Conservation (phyloP, 2,888 invertebrate species). For the Cetonia aurata region DNA sequence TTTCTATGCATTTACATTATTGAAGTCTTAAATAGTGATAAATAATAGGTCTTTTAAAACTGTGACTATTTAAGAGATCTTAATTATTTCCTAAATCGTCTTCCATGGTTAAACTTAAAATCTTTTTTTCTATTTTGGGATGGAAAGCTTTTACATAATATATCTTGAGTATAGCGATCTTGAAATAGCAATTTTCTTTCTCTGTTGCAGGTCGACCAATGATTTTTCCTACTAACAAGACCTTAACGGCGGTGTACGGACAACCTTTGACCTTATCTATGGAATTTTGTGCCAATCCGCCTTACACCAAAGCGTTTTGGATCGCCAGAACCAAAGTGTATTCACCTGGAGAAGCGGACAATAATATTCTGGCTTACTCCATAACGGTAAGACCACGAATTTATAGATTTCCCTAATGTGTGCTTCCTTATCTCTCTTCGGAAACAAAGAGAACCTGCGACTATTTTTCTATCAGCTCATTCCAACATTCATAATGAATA, state of each 20-base stretch:
- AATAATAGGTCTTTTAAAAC: conserved; percentile 5
- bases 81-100: too few relatives aligned
- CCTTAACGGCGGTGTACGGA: conserved; percentile 77
- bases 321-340: conserved; percentile 71
- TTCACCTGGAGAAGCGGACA: conserved; percentile 69
- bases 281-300: conserved; percentile 84
- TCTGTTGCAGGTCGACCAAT: conserved; percentile 75
- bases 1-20: conserved; percentile 27
- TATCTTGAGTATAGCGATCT: too few relatives aligned
- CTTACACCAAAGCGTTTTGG: conserved; percentile 75
- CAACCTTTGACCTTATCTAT: conserved; percentile 77
- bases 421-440: too few relatives aligned
- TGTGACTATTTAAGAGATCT: too few relatives aligned
- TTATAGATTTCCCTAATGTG: background rate
- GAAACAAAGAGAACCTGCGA: too few relatives aligned
- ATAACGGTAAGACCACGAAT: conserved; percentile 66
- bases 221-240: conserved; percentile 75
- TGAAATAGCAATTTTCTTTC: background rate
- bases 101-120: too few relatives aligned
- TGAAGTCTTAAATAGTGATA: conserved; percentile 8
- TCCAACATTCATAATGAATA: too few relatives aligned
- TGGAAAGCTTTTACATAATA: too few relatives aligned
- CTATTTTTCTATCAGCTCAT: too few relatives aligned
- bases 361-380: conserved; percentile 68
- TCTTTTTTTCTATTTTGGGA: too few relatives aligned